Conservation (phyloP, 2,113 vertebrate genomes). For the Brienomyrus longianalis region DNA sequence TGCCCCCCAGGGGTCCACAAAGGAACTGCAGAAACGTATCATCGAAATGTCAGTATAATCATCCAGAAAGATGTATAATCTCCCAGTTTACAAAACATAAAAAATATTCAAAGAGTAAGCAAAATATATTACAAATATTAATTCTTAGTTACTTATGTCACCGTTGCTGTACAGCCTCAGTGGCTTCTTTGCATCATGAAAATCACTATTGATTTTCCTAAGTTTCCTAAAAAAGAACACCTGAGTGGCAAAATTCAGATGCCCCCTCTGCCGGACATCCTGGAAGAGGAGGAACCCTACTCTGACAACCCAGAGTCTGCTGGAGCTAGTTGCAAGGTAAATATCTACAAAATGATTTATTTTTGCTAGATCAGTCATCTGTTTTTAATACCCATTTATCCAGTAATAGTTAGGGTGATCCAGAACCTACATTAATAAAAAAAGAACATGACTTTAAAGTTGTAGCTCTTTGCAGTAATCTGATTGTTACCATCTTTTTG, state of each 20-base stretch:
- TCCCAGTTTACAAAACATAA: background rate
- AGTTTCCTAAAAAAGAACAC: conserved; percentile 33
- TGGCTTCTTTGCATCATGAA: background rate
- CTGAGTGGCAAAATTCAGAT: conserved; percentile 71
- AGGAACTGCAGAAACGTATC: background rate
- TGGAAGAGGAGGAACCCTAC: conserved; percentile 85
- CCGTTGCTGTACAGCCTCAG: background rate
- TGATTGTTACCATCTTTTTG: background rate
- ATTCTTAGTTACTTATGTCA: background rate
- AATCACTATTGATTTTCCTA: background rate
- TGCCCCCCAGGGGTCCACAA: background rate
- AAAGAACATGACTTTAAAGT: background rate
- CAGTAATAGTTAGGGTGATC: background rate
- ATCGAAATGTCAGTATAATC: background rate
- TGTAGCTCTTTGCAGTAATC: background rate
- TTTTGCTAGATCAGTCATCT: background rate
- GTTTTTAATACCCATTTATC: background rate
- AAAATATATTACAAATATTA: background rate
- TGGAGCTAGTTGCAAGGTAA: conserved; percentile 68
- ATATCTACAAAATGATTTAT: background rate
- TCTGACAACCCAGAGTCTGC: conserved; percentile 54
- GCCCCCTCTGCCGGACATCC: conserved; percentile 89
- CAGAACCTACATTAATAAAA: background rate
- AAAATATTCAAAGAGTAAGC: background rate
- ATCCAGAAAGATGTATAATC: background rate